Base-by-base conservation (phyloP, 2,888 invertebrate genomes). In the Drosophila paramelanica region DNA sequence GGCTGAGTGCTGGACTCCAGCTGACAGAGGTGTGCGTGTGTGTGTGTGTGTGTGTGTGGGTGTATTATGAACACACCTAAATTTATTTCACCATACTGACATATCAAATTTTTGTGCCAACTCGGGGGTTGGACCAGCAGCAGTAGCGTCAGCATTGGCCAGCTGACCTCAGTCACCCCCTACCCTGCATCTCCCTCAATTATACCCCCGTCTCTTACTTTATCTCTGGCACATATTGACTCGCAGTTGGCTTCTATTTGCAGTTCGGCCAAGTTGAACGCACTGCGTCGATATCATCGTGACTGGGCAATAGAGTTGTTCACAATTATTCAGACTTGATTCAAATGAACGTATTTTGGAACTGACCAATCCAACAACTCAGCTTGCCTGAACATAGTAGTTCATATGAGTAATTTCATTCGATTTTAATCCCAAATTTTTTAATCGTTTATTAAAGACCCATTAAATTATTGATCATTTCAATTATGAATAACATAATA, bases 191-290 rank as follows among this genome's bases (percentile, higher is more conserved):
- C 7, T 3, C 1, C n/a, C 8, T 17, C 17, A 17, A 31, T 31
- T 31, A 13, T 27, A 27, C 20, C 17, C 13, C 56, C 43, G 10
- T 13, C 36, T 36, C 45, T 41, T 46, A 39, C 68, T 72, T 80
- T 74, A 81, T 84, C 74, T 67, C 43, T 49, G 59, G n/a, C 50
- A 55, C 33, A 67, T 75, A 67, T 77, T 74, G 65, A 75, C 67
- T 56, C 69, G 53, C 23, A 43, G 70, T 36, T 65, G 46, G 59
- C 70, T 64, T 50, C 55, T 79, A 76, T 80, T 80, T 73, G 76
- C 79, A 76, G 65, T 73, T 59, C 51, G 42, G 17, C 38, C 73
- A 79, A 81, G 88, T 74, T 88, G 82, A 85, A 81, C 74, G 74
- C 66, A 66, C 74, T 74, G 50, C 53, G 60, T 68, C 49, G 36